These are phyloP conservation scores for Leptura quadrifasciata DNA, from an alignment of 2,888 invertebrate species.

Conservation along the genomic window DNA sequence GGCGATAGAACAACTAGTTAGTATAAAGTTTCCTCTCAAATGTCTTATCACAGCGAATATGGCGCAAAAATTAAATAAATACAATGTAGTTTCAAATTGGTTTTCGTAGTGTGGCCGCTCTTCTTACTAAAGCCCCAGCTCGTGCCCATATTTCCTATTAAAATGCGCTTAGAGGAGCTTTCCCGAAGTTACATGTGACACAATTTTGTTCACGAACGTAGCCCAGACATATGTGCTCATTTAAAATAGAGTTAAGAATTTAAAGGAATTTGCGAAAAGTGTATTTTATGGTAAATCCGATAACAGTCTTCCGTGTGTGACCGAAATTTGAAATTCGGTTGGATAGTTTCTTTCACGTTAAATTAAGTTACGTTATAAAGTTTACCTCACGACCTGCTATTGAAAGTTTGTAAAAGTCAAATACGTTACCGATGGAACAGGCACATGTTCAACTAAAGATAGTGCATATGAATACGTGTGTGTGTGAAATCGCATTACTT, in stretches of 20 bases:
- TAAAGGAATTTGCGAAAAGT: conserved; percentile 3
- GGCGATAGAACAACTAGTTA: too few species aligned
- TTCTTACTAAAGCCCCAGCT: neutral
- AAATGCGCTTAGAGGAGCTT: conserved; percentile 25
- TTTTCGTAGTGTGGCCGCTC: conserved; percentile 5
- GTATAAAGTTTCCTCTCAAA: too few species aligned
- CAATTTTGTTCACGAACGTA: conserved; percentile 29
- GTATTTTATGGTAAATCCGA: conserved; percentile 15
- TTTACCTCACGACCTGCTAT: neutral
- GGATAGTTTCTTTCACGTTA: conserved; percentile 7
- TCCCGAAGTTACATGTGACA: conserved; percentile 9
- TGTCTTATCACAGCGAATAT: too few species aligned
- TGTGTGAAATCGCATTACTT: too few species aligned
- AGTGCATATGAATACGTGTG: too few species aligned
- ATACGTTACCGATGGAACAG: neutral
- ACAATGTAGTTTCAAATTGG: neutral
- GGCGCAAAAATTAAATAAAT: too few species aligned
- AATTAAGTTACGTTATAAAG: conserved; percentile 2
- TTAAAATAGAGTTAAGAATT: conserved; percentile 23
- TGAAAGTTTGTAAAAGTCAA: neutral
- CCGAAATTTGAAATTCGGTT: neutral
- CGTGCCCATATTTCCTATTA: conserved; percentile 20
- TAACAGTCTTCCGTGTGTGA: conserved; percentile 10
- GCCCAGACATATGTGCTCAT: conserved; percentile 27
- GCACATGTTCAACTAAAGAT: too few species aligned